These are phyloP conservation scores for Bettongia penicillata DNA, from an alignment of 2,113 vertebrate species.

Conservation along the genomic window DNA sequence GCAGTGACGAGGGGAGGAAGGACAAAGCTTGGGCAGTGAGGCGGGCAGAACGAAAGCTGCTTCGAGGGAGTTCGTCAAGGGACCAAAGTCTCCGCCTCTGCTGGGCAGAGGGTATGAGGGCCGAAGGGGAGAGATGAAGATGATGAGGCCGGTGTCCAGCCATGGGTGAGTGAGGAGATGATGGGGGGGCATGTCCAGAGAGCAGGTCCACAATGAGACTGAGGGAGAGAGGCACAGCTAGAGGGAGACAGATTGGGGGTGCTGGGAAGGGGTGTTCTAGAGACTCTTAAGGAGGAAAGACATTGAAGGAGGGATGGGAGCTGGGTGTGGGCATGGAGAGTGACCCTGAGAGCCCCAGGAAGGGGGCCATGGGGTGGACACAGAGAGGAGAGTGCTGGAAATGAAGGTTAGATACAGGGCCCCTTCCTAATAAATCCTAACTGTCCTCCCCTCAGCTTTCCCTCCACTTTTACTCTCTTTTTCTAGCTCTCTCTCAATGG, in stretches of 20 bases:
- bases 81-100: not conserved
- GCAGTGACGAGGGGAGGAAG: conserved; percentile 20
- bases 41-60: conserved; percentile 5
- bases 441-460: conserved; percentile 57
- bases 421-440: not conserved
- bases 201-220: conserved; percentile 48
- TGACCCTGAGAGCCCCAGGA: conserved; percentile 39
- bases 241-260: conserved; percentile 13
- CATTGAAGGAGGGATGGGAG: not conserved
- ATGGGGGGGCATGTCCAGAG: conserved; percentile 8
- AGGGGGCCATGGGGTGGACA: conserved; percentile 9
- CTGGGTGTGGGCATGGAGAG: not conserved
- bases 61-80: conserved; percentile 6
- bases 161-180: not conserved
- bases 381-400: not conserved
- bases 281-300: not conserved
- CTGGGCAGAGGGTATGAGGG: not conserved
- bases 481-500: conserved; percentile 47
- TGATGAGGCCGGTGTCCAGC: not conserved
- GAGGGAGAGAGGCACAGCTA: conserved; percentile 42
- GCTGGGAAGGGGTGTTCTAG: too few species aligned
- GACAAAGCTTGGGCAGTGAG: not conserved
- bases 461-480: conserved; percentile 70
- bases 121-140: not conserved
- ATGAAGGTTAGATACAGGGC: not conserved